These are phyloP conservation scores for Pseudomyrmex pallidus DNA, from an alignment of 1,140 invertebrate species.

Conservation along the genomic window DNA sequence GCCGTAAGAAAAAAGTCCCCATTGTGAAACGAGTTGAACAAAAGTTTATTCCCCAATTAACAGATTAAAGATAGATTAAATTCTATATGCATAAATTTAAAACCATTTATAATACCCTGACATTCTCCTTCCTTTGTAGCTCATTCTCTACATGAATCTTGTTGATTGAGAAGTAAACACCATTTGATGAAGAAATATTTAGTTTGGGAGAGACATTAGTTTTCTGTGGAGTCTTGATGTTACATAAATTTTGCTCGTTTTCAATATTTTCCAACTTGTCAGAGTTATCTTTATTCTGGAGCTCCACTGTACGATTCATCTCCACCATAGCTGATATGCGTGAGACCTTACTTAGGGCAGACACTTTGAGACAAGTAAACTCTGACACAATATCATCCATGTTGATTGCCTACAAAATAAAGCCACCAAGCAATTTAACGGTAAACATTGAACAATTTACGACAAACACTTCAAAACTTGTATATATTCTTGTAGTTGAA, in stretches of 20 bases:
- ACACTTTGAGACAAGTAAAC: constrained; percentile 81
- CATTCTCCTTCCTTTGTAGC: constrained; percentile 78
- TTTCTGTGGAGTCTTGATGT: constrained; percentile 61
- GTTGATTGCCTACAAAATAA: constrained; percentile 40
- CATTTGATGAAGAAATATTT: constrained; percentile 69
- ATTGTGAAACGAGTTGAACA: too few relatives aligned
- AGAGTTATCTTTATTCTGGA: constrained; percentile 64
- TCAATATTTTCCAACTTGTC: constrained; percentile 65
- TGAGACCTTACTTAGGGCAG: constrained; percentile 80
- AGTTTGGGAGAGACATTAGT: constrained; percentile 30
- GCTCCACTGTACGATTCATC: constrained; percentile 78
- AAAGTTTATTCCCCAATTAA: too few relatives aligned
- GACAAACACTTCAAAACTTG: not conserved
- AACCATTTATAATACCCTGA: constrained; percentile 69
- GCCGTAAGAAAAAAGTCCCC: too few relatives aligned
- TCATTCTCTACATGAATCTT: constrained; percentile 82
- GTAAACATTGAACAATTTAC: not conserved
- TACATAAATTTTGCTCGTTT: constrained; percentile 73
- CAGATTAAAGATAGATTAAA: constrained; percentile 19
- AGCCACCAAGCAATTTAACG: not conserved
- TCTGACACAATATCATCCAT: constrained; percentile 76
- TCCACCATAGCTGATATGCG: constrained; percentile 69
- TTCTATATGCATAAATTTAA: not conserved
- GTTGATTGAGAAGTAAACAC: constrained; percentile 79
- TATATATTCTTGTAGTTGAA: not conserved